Evolutionary conservation across 2,797 vertebrate genomes (phyloP), one percentile per base, ranked within the genome.

Genomic region (Gymnoscopelus braueri): DNA sequence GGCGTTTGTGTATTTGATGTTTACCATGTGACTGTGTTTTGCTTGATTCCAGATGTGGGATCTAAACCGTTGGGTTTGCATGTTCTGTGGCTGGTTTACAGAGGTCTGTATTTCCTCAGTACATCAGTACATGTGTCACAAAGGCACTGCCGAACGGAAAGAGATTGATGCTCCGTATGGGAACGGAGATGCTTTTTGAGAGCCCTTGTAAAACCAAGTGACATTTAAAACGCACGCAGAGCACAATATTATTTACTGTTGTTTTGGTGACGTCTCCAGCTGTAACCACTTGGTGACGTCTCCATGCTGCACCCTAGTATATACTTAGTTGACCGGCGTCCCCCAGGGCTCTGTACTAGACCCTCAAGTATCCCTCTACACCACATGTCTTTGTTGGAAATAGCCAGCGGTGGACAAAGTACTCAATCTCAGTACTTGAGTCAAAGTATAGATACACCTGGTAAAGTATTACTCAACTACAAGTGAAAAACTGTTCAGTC

Each of bases 21-120:
- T 73, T 65, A 19, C 14, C 57, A 15, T 63, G 56, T 61, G 55
- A 69, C 39, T 51, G 23, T n/a, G 8, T 44, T 32, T 53, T 76
- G 74, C 64, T 71, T 56, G 64, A 15, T 78, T 89, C 78, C 80
- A 86, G 82, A 85, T 87, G 77, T 86, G 71, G 65, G 58, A 53
- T 67, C 81, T 73, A 59, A 19, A 73, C 68, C 55, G 0, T 12
- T 66, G 63, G 63, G 71, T 83, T 71, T 63, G 78, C 58, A 62
- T 14, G 68, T 72, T 65, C 32, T 23, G 67, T 7, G 50, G 69
- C 14, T 58, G 54, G 74, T 79, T 64, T 72, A 55, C 66, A 56
- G 71, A 61, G 19, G 59, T 32, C 80, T 87, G 82, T 1, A 23
- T 71, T 80, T 81, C 67, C 81, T 78, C 75, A 75, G 55, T 44